phyloP scores from a whole-genome alignment of 2,797 vertebrate species.

The Gephyroberyx darwinii region DNA sequence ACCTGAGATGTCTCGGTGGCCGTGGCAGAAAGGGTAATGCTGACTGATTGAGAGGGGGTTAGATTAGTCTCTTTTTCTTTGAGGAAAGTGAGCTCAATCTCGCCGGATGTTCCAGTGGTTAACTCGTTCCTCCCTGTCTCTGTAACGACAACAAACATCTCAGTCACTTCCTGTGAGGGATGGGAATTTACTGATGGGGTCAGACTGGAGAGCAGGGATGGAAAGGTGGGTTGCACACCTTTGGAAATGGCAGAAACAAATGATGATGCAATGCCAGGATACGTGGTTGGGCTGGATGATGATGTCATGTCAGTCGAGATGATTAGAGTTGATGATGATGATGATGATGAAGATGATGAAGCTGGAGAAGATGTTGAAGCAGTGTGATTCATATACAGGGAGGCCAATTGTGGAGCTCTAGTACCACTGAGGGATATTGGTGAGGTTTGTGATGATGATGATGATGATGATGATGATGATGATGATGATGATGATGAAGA shows the following conservation, averaged over 20 bases:
- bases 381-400: constrained; percentile 13
- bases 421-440: neutral
- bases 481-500: constrained; percentile 3
- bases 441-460: neutral
- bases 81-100: constrained; percentile 71
- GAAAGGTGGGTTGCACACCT: constrained; percentile 57
- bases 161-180: constrained; percentile 65
- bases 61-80: constrained; percentile 80
- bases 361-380: constrained; percentile 9
- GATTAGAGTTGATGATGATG: neutral
- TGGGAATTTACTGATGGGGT: constrained; percentile 25
- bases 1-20: constrained; percentile 74
- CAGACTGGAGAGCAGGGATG: constrained; percentile 30
- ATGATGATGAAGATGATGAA: constrained; percentile 4
- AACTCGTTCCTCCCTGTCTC: constrained; percentile 81
- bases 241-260: constrained; percentile 36
- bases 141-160: constrained; percentile 87
- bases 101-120: constrained; percentile 80
- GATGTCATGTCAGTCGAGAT: constrained; percentile 2
- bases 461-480: constrained; percentile 4
- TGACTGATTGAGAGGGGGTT: constrained; percentile 78
- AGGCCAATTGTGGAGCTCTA: constrained; percentile 17
- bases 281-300: constrained; percentile 17
- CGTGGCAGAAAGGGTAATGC: constrained; percentile 69
- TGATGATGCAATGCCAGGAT: constrained; percentile 19